Percentiles rank a stretch among this genome's conserved stretches.
phyloP scores from a whole-genome alignment of 2,113 vertebrate genomes.

The Aix galericulata region DNA sequence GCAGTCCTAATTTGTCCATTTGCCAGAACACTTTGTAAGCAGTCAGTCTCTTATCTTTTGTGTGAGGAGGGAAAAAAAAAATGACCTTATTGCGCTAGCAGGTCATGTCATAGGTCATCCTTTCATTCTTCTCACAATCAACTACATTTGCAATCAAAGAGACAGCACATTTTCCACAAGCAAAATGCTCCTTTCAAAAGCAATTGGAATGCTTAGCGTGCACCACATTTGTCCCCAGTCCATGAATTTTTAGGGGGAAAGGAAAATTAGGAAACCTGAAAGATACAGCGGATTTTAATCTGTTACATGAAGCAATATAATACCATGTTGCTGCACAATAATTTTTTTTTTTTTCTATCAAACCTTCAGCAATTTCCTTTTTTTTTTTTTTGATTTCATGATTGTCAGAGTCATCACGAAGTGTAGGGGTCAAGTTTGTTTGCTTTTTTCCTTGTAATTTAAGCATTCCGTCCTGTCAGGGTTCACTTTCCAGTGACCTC shows the following conservation, averaged over 20 bases:
- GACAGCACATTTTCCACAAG: slow-evolving; percentile 64
- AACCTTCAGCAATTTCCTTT: background rate
- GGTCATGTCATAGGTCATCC: slow-evolving; percentile 73
- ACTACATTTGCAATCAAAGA: slow-evolving; percentile 70
- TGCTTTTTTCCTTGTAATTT: slow-evolving; percentile 71
- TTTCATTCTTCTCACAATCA: slow-evolving; percentile 72
- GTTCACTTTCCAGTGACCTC: slow-evolving; percentile 66
- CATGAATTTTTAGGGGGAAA: slow-evolving; percentile 22
- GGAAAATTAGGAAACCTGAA: background rate
- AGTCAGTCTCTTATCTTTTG: slow-evolving; percentile 73
- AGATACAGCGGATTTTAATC: background rate
- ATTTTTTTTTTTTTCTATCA: background rate
- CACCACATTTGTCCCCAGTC: background rate
- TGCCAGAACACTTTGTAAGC: slow-evolving; percentile 75
- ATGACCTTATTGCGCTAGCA: slow-evolving; percentile 55
- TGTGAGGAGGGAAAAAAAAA: slow-evolving; percentile 14
- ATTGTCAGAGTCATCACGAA: background rate
- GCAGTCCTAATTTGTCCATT: slow-evolving; percentile 72
- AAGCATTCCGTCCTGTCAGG: slow-evolving; percentile 50
- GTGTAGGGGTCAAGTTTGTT: slow-evolving; percentile 67
- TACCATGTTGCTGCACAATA: background rate
- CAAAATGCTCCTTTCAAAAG: slow-evolving; percentile 38
- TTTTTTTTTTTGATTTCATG: background rate
- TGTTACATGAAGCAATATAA: background rate
- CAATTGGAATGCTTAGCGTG: slow-evolving; percentile 43